phyloP scores from a whole-genome alignment of 2,113 vertebrate species.

The Onychorhynchus coronatus region DNA sequence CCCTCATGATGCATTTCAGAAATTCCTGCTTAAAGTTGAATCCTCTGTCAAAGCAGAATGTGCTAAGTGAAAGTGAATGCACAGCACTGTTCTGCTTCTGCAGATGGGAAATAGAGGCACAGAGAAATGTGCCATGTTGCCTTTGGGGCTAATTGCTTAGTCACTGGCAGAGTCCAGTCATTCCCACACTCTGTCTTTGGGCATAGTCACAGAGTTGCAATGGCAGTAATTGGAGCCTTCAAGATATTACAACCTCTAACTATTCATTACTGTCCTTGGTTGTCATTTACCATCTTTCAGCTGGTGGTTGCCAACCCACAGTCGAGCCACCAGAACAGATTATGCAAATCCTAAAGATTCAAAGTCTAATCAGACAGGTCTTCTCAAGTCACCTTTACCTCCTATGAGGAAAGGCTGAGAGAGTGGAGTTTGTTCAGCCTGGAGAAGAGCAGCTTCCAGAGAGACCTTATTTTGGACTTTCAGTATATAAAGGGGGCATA shows the following conservation, averaged over 20 bases:
- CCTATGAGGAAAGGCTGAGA: neutral
- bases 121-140: neutral
- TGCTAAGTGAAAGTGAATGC: neutral
- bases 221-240: slow-evolving; percentile 56
- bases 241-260: slow-evolving; percentile 24
- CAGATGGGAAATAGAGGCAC: slow-evolving; percentile 63
- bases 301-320: slow-evolving; percentile 3
- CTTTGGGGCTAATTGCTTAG: slow-evolving; percentile 16
- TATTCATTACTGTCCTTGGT: slow-evolving; percentile 22
- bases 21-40: neutral
- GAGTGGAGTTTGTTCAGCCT: neutral
- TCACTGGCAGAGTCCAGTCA: neutral
- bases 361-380: neutral
- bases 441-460: neutral
- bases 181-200: slow-evolving; percentile 3
- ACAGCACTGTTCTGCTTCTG: slow-evolving; percentile 23
- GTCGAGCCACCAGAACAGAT: slow-evolving; percentile 25
- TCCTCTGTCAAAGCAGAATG: neutral
- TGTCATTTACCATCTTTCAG: slow-evolving; percentile 52
- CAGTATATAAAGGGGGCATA: neutral
- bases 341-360: slow-evolving; percentile 33
- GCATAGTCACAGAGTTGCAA: neutral
- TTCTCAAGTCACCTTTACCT: slow-evolving; percentile 1
- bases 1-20: neutral
- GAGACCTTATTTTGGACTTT: neutral